Percentiles rank a stretch among this genome's conserved stretches.
Conservation (phyloP, 2,888 invertebrate genomes). For the Spodoptera littoralis region DNA sequence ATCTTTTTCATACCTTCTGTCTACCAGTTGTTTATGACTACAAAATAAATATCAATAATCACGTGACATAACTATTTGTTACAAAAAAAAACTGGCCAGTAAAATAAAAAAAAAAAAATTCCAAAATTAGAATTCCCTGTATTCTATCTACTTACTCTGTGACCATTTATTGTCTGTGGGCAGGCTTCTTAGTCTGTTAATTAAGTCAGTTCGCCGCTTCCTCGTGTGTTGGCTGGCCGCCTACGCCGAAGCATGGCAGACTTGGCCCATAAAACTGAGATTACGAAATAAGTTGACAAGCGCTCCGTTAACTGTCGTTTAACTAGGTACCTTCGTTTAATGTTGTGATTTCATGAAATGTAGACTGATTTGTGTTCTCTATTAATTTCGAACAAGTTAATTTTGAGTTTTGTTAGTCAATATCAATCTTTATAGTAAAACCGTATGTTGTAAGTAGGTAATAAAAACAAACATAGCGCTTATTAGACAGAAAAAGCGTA, state of each 20-base stretch:
- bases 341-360: conserved; percentile 16
- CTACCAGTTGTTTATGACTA: too few species aligned
- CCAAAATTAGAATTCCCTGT: background rate
- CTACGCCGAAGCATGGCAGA: conserved; percentile 34
- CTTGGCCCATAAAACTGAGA: conserved; percentile 45
- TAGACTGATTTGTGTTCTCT: too few species aligned
- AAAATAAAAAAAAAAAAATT: too few species aligned
- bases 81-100: too few species aligned
- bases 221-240: conserved; percentile 45
- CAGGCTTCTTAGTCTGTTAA: conserved; percentile 46
- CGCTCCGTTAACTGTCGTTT: conserved; percentile 34
- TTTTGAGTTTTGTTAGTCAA: background rate
- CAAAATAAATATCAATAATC: too few species aligned
- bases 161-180: conserved; percentile 29
- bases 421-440: too few species aligned
- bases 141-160: conserved; percentile 18
- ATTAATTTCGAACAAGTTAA: background rate
- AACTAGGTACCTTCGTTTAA: conserved; percentile 19
- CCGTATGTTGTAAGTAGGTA: background rate
- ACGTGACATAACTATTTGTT: too few species aligned
- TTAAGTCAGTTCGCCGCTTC: conserved; percentile 51
- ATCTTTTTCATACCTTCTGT: too few species aligned
- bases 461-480: background rate
- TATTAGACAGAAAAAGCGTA: too few species aligned
- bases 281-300: conserved; percentile 52